Base-by-base conservation (phyloP, 2,113 vertebrate genomes). In the Sceloporus undulatus region DNA sequence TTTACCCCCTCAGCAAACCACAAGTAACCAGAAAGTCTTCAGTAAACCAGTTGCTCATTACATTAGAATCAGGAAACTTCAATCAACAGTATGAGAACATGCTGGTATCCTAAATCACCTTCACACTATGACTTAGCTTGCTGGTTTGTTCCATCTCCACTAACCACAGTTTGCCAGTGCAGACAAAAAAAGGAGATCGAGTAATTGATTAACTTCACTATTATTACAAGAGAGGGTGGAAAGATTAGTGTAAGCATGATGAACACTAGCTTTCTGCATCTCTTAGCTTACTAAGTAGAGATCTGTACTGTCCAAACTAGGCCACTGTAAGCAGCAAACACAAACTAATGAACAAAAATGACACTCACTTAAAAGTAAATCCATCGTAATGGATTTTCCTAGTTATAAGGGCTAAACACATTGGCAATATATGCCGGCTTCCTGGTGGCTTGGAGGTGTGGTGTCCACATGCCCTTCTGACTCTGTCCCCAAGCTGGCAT, bases 321-420 rank as follows among this genome's bases (percentile, higher is more conserved):
- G 48, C 85, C 27, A 3, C 0, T 88, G 80, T 79, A 59, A 85
- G 82, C 9, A 52, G 52, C 52, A n/a, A 29, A 77, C 16, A 83
- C 52, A 48, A 62, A 19, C 34, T 76, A 88, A 88, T 62, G 82
- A 0, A 54, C 34, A 79, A 91, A 82, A 91, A 23, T 40, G 38
- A 27, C 81, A 68, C 29, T 65, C 1, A 14, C 82, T 85, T 91
- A 52, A 38, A 90, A 95, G 87, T 2, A 71, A 88, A 89, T 25
- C 2, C 0, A 87, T 85, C 16, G 25, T 29, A 90, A 80, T 82
- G 79, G 83, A 48, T 71, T 16, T 0, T 42, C 62, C 40, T 34
- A 34, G 34, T 34, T 34, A 34, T 34, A 34, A 34, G 34, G 34
- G 34, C 34, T 34, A 34, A 34, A 34, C 34, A 34, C 34, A 34